Conservation (phyloP, 2,888 invertebrate genomes). For the Pyrochroa serraticornis region DNA sequence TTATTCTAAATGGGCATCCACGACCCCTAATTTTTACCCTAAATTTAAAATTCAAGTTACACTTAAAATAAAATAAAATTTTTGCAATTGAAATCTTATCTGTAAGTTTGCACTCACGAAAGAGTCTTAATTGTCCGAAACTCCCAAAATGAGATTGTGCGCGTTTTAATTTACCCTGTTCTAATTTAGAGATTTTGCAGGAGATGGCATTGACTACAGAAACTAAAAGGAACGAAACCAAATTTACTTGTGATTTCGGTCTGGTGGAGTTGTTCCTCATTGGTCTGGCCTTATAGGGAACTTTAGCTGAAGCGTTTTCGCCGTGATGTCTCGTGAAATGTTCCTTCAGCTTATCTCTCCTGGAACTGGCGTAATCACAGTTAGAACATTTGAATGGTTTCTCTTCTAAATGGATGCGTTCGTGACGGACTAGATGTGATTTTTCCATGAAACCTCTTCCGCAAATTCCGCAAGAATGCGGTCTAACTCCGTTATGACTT, state of each 20-base stretch:
- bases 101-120: too few relatives aligned
- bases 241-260: conserved; percentile 51
- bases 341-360: conserved; percentile 70
- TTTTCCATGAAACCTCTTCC: conserved; percentile 71
- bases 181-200: too few relatives aligned
- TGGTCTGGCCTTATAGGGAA: conserved; percentile 60
- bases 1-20: too few relatives aligned
- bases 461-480: conserved; percentile 63
- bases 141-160: too few relatives aligned
- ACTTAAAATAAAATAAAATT: too few relatives aligned
- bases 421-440: conserved; percentile 70
- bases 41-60: too few relatives aligned
- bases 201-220: too few relatives aligned
- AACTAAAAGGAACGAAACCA: neutral
- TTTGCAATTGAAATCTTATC: too few relatives aligned
- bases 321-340: conserved; percentile 62
- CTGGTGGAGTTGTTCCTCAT: conserved; percentile 51
- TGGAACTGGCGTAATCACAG: conserved; percentile 69
- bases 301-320: conserved; percentile 60
- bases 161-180: too few relatives aligned
- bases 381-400: conserved; percentile 68
- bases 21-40: too few relatives aligned
- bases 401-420: conserved; percentile 68
- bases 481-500: conserved; percentile 62
- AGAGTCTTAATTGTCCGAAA: too few relatives aligned